Evolutionary conservation across 1,140 invertebrate species (phyloP).

Genomic region (Nylanderia fulva): DNA sequence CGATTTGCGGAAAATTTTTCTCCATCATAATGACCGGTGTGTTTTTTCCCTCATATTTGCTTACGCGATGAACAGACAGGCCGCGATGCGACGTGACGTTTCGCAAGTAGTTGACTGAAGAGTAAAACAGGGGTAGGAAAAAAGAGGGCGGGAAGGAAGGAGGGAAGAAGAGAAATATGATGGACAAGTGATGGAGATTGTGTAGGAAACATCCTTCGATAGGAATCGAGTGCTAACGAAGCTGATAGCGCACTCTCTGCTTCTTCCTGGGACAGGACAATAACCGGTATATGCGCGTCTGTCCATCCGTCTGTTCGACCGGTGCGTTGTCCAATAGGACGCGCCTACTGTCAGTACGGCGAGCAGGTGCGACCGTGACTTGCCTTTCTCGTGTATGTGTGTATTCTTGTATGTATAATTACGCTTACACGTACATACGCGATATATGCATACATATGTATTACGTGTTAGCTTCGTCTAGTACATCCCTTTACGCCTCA

Average conservation of each 20-base stretch:
- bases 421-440: conserved; percentile 47
- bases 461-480: conserved; percentile 56
- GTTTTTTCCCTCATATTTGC: neutral
- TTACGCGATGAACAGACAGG: neutral
- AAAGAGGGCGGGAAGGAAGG: neutral
- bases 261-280: conserved; percentile 72
- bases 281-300: conserved; percentile 69
- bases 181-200: conserved; percentile 67
- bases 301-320: conserved; percentile 72
- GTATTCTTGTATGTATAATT: conserved; percentile 71
- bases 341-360: conserved; percentile 73
- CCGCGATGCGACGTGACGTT: neutral
- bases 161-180: conserved; percentile 43
- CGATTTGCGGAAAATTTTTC: neutral
- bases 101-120: neutral
- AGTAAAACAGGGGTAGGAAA: neutral
- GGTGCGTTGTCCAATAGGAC: conserved; percentile 74
- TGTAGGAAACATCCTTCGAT: conserved; percentile 68
- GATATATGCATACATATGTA: conserved; percentile 25
- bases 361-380: conserved; percentile 82
- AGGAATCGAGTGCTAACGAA: conserved; percentile 73
- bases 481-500: neutral
- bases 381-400: conserved; percentile 75
- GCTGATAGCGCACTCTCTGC: conserved; percentile 65
- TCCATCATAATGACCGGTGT: neutral